Conservation (phyloP, 2,888 invertebrate genomes). For the Patella caerulea region DNA sequence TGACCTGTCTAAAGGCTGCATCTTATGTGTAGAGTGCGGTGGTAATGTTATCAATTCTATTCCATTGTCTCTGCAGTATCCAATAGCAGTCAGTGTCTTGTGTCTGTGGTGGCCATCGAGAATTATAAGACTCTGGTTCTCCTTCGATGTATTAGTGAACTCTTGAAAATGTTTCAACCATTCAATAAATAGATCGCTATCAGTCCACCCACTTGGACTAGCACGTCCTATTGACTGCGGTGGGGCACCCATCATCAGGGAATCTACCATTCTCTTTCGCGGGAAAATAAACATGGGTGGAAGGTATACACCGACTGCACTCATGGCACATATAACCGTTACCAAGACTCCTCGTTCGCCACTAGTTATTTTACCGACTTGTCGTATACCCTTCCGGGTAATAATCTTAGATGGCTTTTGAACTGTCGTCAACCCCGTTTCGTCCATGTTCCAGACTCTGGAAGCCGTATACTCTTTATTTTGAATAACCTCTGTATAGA, state of each 20-base stretch:
- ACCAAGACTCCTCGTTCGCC: slow-evolving; percentile 26
- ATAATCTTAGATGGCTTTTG: neutral
- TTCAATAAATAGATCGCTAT: slow-evolving; percentile 40
- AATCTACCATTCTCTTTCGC: slow-evolving; percentile 54
- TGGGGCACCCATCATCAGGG: slow-evolving; percentile 49
- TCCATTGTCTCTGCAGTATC: slow-evolving; percentile 57
- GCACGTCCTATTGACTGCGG: slow-evolving; percentile 36
- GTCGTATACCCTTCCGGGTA: slow-evolving; percentile 13
- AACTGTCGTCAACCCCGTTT: too few species aligned
- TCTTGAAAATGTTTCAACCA: slow-evolving; percentile 69
- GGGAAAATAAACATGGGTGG: slow-evolving; percentile 58
- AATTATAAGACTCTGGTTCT: slow-evolving; percentile 59
- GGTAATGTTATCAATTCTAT: slow-evolving; percentile 65
- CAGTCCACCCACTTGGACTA: slow-evolving; percentile 60
- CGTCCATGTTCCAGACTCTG: too few species aligned
- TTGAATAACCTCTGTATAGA: neutral
- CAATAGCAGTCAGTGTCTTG: slow-evolving; percentile 55
- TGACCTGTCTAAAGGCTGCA: slow-evolving; percentile 52
- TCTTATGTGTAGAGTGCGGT: slow-evolving; percentile 63
- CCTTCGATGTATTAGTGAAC: slow-evolving; percentile 43
- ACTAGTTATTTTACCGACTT: slow-evolving; percentile 19
- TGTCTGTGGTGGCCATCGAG: slow-evolving; percentile 67
- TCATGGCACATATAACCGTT: slow-evolving; percentile 6
- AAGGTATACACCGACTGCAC: slow-evolving; percentile 37
- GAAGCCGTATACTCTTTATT: too few species aligned